A percentile compares a stretch with the other conserved stretches of the same genome.
Conservation (phyloP, 2,888 invertebrate genomes). For the Syritta pipiens region DNA sequence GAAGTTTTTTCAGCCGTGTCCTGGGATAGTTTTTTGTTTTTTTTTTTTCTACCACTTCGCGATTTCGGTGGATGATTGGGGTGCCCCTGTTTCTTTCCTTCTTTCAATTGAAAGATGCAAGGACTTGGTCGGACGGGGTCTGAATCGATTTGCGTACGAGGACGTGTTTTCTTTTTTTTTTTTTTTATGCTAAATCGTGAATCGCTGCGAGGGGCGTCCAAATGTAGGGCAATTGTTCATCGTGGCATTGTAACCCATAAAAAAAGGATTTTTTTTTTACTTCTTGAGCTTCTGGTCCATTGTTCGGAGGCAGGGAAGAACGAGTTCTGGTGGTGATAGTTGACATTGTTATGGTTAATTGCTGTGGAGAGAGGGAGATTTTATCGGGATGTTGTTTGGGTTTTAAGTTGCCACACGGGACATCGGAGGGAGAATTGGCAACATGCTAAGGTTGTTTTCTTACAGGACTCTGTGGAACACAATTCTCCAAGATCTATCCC, state of each 20-base stretch:
- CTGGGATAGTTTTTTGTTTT: background rate
- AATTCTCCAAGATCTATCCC: too few species aligned
- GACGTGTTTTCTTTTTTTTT: conserved; percentile 6
- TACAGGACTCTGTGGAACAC: too few species aligned
- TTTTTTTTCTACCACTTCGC: background rate
- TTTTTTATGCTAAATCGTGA: conserved; percentile 2
- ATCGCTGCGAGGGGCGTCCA: conserved; percentile 1
- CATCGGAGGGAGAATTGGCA: too few species aligned
- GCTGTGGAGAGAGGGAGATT: conserved; percentile 23
- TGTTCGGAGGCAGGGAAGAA: background rate
- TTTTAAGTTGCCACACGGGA: background rate
- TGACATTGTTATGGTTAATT: conserved; percentile 54
- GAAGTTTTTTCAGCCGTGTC: conserved; percentile 40
- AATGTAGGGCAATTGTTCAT: conserved; percentile 22
- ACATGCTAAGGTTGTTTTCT: too few species aligned
- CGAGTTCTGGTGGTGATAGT: background rate
- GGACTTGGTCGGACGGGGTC: background rate
- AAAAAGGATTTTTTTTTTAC: background rate
- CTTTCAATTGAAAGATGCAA: background rate
- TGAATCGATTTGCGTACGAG: conserved; percentile 43
- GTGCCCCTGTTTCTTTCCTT: conserved; percentile 20
- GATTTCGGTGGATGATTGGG: conserved; percentile 1
- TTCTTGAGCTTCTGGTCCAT: background rate
- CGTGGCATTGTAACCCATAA: conserved; percentile 37
- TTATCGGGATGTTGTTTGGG: conserved; percentile 22